Evolutionary conservation across 2,113 vertebrate genomes (phyloP), one percentile per base, ranked within the genome.

Genomic region (Scytalopus superciliaris): DNA sequence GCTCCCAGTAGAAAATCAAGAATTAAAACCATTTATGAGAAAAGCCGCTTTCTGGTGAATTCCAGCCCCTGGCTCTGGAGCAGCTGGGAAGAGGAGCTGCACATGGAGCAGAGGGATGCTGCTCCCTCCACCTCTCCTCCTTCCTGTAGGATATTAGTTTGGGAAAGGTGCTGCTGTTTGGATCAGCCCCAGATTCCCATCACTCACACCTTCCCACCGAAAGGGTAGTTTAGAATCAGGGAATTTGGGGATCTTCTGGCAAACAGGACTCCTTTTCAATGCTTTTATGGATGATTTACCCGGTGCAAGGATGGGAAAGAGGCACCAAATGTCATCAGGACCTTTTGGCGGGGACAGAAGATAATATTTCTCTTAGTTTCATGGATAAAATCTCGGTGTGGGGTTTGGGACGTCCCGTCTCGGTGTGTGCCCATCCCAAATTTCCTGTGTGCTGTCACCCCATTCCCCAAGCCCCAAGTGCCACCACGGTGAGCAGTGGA

Each of bases 1-100:
- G 6, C 82, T 90, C 66, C 4, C 28, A 94, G 86, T 82, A 92
- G 52, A 89, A 95, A 94, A 59, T 33, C 87, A 53, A 68, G 84
- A 93, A 52, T 42, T 87, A 87, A 92, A 96, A 57, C 24, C 42
- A 27, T 87, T 97, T 78, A 50, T 19, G 57, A 88, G 70, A 92
- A 90, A 93, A 92, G 85, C 55, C 57, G 1, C 70, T 44, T 35
- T 37, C 45, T 12, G 60, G 45, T 75, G 28, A 90, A 94, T 95
- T 74, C 84, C n/a, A 70, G 66, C 89, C 85, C 55, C 82, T 17
- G 39, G 81, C 63, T 60, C 19, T 9, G 8, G 81, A 78, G 90
- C 66, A 35, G 68, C 67, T 14, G 45, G 59, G 76, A 6, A 9
- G 80, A 55, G 72, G 42, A 76, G 60, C 47, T 87, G 80, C 12